These are phyloP conservation scores for Acipenser oxyrinchus DNA, from an alignment of 2,797 vertebrate species.

Conservation along the genomic window DNA sequence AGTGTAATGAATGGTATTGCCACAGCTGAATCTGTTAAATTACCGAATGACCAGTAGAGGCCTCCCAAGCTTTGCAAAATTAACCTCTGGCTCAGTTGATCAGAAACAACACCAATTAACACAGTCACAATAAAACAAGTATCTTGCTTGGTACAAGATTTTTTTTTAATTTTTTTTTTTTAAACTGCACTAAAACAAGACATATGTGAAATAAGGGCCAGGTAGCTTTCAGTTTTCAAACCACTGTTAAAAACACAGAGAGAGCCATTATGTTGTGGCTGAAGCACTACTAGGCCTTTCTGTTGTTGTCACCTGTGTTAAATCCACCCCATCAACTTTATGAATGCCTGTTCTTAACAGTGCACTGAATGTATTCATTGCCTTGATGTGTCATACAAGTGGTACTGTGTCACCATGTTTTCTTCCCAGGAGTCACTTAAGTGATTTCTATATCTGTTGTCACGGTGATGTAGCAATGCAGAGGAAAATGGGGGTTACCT, in stretches of 20 bases:
- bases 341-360: constrained; percentile 87
- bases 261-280: constrained; percentile 55
- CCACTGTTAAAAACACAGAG: no score
- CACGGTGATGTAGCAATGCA: constrained; percentile 86
- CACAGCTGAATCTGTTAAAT: constrained; percentile 38
- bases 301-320: constrained; percentile 75
- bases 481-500: constrained; percentile 89
- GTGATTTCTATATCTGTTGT: constrained; percentile 99
- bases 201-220: no score
- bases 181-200: not conserved
- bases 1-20: no score
- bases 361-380: constrained; percentile 80
- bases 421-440: constrained; percentile 87
- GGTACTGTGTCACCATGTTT: constrained; percentile 88
- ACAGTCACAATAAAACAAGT: constrained; percentile 13
- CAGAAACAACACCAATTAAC: constrained; percentile 33
- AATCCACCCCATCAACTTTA: constrained; percentile 79
- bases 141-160: not conserved
- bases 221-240: no score
- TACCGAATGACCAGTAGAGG: constrained; percentile 80
- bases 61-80: constrained; percentile 85
- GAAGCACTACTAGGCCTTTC: constrained; percentile 67
- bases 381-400: constrained; percentile 86
- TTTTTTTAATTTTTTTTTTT: not conserved
- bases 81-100: constrained; percentile 10